Evolutionary conservation across 2,797 vertebrate genomes (phyloP).

Genomic region (Antrozous pallidus): DNA sequence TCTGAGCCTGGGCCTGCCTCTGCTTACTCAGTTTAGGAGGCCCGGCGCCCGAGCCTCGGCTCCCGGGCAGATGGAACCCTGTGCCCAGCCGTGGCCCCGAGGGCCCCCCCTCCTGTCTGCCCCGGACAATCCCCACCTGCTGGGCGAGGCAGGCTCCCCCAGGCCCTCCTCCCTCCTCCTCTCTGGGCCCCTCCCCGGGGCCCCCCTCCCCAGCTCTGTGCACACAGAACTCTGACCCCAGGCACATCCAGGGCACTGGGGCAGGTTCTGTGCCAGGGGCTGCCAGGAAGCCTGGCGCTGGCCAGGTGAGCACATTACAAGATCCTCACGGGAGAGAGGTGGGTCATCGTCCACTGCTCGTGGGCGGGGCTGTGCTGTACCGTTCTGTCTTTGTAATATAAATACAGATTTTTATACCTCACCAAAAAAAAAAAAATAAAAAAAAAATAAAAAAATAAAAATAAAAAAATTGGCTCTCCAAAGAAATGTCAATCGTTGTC

Average conservation of each 20-base stretch:
- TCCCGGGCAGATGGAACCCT: background rate
- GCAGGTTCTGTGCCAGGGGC: conserved; percentile 89
- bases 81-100: fast-evolving
- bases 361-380: conserved; percentile 86
- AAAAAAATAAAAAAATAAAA: too few species aligned
- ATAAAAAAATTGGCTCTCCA: too few species aligned
- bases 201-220: background rate
- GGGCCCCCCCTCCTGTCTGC: background rate
- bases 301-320: conserved; percentile 82
- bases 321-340: conserved; percentile 66
- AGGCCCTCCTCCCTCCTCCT: background rate
- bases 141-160: background rate
- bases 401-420: conserved; percentile 93
- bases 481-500: too few species aligned
- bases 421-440: too few species aligned
- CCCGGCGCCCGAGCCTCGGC: background rate
- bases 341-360: conserved; percentile 56
- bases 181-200: too few species aligned
- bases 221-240: background rate
- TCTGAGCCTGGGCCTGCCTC: background rate
- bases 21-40: background rate
- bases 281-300: conserved; percentile 83
- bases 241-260: conserved; percentile 39
- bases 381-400: conserved; percentile 92
- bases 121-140: background rate